phyloP scores from a whole-genome alignment of 37 sponge, comb jelly and placozoan species.

The Eunapius fragilis region DNA sequence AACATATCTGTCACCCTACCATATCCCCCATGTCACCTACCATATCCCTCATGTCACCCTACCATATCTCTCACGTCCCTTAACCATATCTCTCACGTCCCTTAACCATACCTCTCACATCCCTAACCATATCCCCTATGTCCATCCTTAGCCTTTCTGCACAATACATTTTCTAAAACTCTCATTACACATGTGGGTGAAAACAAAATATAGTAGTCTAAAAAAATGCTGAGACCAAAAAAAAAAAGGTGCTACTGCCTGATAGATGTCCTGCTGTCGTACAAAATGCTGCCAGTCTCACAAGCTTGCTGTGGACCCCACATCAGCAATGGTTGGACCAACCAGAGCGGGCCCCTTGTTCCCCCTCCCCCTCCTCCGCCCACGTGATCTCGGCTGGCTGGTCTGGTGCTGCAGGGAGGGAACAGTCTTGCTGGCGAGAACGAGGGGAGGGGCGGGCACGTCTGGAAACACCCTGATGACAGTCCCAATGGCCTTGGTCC shows the following conservation, averaged over 20 bases:
- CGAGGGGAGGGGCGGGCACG: slow-evolving; percentile 12
- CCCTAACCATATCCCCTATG: no score
- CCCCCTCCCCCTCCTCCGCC: background rate
- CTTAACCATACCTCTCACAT: no score
- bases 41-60: no score
- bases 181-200: no score
- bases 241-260: background rate
- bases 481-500: slow-evolving; percentile 96
- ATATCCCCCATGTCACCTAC: no score
- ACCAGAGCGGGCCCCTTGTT: background rate
- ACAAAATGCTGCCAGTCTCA: background rate
- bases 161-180: no score
- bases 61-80: no score
- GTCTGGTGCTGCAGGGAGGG: background rate
- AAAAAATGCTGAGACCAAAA: background rate
- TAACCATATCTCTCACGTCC: no score
- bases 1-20: no score
- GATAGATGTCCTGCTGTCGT: background rate
- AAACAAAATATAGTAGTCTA: background rate
- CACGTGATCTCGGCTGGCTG: background rate
- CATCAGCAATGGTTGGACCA: background rate
- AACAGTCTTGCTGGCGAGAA: background rate
- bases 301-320: background rate
- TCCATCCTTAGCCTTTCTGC: no score
- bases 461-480: slow-evolving; percentile 78